Evolutionary conservation across 2,888 invertebrate genomes (phyloP).

Genomic region (Phaedon cochleariae): DNA sequence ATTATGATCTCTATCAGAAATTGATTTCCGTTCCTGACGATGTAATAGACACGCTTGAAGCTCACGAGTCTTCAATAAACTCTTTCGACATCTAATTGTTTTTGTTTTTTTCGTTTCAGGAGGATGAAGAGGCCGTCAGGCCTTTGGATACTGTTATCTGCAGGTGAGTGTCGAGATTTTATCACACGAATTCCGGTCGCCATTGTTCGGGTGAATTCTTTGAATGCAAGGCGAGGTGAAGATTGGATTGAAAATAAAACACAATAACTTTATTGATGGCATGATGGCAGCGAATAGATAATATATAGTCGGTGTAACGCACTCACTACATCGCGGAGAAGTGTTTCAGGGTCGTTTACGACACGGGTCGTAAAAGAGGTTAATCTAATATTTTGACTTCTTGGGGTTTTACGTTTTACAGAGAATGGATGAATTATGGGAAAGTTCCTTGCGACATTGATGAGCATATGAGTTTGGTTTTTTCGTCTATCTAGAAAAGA

Average conservation of each 20-base stretch:
- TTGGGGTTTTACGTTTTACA: no score
- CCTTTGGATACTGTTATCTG: constrained; percentile 65
- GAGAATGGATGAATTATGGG: no score
- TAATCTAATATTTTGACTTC: no score
- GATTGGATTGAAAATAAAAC: background rate
- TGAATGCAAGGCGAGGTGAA: background rate
- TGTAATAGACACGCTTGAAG: background rate
- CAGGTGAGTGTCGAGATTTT: constrained; percentile 59
- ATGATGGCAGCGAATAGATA: background rate
- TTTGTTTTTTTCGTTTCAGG: constrained; percentile 53
- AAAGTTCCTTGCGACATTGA: no score
- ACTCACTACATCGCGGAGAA: background rate
- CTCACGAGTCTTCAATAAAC: background rate
- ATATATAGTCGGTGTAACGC: background rate
- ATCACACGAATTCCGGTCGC: background rate
- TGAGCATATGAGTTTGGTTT: no score
- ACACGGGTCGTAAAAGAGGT: background rate
- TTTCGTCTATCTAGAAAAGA: no score
- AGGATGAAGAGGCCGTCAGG: constrained; percentile 65
- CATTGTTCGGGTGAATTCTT: background rate
- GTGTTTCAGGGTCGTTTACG: background rate
- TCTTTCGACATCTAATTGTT: constrained; percentile 12
- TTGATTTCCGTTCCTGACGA: no score
- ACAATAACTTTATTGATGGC: background rate
- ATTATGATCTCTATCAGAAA: no score